Conservation (phyloP, 2,888 invertebrate species). For the Rhogogaster chlorosoma region DNA sequence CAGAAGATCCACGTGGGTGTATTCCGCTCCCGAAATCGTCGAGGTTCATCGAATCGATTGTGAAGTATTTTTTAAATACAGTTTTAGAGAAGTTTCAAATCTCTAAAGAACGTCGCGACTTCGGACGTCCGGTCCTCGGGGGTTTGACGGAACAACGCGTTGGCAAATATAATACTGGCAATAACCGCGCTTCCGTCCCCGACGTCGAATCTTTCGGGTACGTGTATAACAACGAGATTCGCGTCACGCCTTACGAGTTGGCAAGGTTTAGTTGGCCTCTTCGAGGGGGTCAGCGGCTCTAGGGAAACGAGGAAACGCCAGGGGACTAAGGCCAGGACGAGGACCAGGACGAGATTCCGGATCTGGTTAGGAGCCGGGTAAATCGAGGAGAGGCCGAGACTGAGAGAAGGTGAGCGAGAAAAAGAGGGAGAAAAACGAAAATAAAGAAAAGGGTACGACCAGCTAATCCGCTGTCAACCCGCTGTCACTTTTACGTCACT, state of each 20-base stretch:
- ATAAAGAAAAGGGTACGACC: conserved; percentile 51
- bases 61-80: neutral
- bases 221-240: conserved; percentile 59
- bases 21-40: neutral
- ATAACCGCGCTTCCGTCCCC: conserved; percentile 11
- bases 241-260: conserved; percentile 66
- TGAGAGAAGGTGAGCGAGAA: neutral
- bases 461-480: conserved; percentile 65
- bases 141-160: neutral
- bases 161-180: conserved; percentile 24
- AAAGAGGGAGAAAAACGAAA: conserved; percentile 53
- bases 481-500: conserved; percentile 59
- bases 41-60: neutral
- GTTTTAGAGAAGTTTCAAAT: neutral
- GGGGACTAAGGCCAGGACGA: neutral
- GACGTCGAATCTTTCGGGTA: neutral
- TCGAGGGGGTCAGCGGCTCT: conserved; percentile 24
- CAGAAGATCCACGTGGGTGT: neutral
- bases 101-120: neutral
- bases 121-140: neutral
- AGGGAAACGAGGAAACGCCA: conserved; percentile 21
- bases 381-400: conserved; percentile 2
- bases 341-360: neutral
- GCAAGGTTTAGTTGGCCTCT: conserved; percentile 34
- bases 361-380: conserved; percentile 10